A percentile compares a stretch with the other conserved stretches of the same genome.
phyloP scores from a whole-genome alignment of 2,797 vertebrate genomes.

The Crotalus adamanteus region DNA sequence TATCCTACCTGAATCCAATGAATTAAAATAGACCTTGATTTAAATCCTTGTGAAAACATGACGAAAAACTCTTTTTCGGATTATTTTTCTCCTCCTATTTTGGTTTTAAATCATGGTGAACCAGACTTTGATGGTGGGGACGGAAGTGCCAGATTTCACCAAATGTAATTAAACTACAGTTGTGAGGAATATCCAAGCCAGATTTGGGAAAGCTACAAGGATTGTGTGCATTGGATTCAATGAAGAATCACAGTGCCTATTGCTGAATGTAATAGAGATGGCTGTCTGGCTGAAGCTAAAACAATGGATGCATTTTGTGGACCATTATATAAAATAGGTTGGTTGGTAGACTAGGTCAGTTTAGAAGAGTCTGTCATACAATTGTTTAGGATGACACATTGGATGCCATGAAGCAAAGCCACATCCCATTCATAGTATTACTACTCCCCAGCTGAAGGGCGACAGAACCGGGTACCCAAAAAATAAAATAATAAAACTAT shows the following conservation, averaged over 20 bases:
- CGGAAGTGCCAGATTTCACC: background rate
- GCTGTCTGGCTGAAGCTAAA: background rate
- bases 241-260: background rate
- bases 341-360: background rate
- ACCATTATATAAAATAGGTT: background rate
- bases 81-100: background rate
- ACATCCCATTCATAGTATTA: background rate
- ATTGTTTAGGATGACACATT: background rate
- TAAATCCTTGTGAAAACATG: background rate
- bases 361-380: background rate
- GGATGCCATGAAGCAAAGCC: background rate
- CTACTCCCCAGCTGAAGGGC: background rate
- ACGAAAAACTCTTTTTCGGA: background rate
- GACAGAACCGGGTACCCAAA: background rate
- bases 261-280: background rate
- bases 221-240: background rate
- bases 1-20: background rate
- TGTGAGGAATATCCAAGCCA: background rate
- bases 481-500: background rate
- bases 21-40: background rate
- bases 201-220: background rate
- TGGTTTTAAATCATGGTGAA: background rate
- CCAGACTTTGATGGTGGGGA: background rate
- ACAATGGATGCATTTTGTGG: background rate
- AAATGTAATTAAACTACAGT: background rate